phyloP scores from a whole-genome alignment of 2,797 vertebrate genomes.

The Novumbra hubbsi region DNA sequence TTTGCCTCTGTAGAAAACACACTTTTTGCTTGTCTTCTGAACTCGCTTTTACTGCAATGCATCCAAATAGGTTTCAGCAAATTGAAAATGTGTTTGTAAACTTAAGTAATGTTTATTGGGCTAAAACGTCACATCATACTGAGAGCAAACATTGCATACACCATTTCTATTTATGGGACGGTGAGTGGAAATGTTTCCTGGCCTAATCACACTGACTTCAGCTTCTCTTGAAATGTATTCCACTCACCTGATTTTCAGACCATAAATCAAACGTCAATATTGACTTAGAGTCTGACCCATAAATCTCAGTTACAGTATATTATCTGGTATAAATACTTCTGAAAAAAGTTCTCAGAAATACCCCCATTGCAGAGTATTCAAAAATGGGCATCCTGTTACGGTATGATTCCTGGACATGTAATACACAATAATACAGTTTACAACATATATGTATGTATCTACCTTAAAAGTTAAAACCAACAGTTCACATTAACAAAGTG shows the following conservation, averaged over 20 bases:
- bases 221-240: constrained; percentile 18
- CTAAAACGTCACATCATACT: constrained; percentile 61
- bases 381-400: not conserved
- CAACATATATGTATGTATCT: too few species aligned
- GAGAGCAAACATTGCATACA: constrained; percentile 67
- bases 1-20: constrained; percentile 15
- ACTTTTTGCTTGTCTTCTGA: constrained; percentile 2
- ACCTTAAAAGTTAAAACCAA: too few species aligned
- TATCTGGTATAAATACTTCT: constrained; percentile 64
- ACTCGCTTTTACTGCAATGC: not conserved
- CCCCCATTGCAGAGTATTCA: constrained; percentile 4
- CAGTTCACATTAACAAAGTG: too few species aligned
- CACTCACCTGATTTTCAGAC: constrained; percentile 61
- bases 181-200: constrained; percentile 66
- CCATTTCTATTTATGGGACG: constrained; percentile 69
- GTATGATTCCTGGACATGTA: too few species aligned
- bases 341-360: constrained; percentile 42
- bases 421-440: too few species aligned
- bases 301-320: constrained; percentile 51
- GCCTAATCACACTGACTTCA: constrained; percentile 65
- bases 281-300: constrained; percentile 22
- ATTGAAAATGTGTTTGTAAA: constrained; percentile 27
- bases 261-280: constrained; percentile 34
- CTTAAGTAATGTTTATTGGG: constrained; percentile 55
- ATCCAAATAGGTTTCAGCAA: not conserved